These are phyloP conservation scores for Drosophila aff. DNA, from an alignment of 1,140 invertebrate species.

Conservation along the genomic window DNA sequence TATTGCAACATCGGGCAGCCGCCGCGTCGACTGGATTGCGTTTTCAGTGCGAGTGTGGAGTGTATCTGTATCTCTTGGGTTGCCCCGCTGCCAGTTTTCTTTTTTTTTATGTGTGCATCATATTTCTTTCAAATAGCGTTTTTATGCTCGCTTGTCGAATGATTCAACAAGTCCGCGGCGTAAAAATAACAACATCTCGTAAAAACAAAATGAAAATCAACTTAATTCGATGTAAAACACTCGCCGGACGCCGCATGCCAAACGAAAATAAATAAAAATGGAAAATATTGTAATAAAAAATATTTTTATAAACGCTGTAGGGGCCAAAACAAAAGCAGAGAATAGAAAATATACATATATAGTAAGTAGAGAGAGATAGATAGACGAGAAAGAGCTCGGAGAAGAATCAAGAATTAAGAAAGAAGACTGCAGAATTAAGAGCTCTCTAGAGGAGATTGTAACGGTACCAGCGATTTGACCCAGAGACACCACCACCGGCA, in stretches of 20 bases:
- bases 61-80: constrained; percentile 24
- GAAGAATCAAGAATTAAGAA: constrained; percentile 14
- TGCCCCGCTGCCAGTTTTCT: neutral
- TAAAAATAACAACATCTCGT: constrained; percentile 63
- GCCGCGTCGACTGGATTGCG: constrained; percentile 33
- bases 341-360: constrained; percentile 19
- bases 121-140: constrained; percentile 58
- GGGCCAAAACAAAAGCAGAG: constrained; percentile 31
- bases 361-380: neutral
- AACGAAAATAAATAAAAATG: constrained; percentile 15
- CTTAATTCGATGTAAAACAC: constrained; percentile 48
- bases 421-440: constrained; percentile 15
- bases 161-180: constrained; percentile 62
- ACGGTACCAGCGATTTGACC: constrained; percentile 34
- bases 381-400: constrained; percentile 1
- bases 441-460: constrained; percentile 30
- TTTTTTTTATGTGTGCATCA: constrained; percentile 40
- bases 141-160: constrained; percentile 63
- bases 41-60: constrained; percentile 25
- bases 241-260: constrained; percentile 25
- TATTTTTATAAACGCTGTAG: constrained; percentile 24
- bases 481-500: constrained; percentile 12
- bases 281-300: constrained; percentile 57
- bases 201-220: constrained; percentile 41
- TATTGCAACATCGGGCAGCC: constrained; percentile 58